phyloP scores from a whole-genome alignment of 2,113 vertebrate genomes.

The Grallaria varia region DNA sequence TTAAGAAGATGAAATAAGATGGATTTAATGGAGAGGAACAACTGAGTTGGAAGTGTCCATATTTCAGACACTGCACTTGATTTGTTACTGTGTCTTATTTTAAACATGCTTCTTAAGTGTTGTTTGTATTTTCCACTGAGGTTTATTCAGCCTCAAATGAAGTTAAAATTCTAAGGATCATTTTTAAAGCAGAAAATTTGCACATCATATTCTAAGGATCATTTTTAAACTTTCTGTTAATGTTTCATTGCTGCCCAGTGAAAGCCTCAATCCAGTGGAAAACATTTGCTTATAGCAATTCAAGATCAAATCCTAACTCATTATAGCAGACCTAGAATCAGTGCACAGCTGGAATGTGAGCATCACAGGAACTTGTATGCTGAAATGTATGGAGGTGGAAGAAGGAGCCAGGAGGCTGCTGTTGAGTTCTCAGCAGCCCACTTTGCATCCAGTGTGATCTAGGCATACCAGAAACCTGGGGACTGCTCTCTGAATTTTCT shows the following conservation, averaged over 20 bases:
- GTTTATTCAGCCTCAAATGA: background rate
- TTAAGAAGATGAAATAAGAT: background rate
- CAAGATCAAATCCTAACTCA: background rate
- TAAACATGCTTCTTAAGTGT: background rate
- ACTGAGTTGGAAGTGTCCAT: background rate
- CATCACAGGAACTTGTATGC: background rate
- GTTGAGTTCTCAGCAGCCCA: background rate
- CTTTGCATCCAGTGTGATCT: background rate
- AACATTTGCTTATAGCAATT: background rate
- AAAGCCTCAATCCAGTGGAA: background rate
- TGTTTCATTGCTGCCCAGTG: background rate
- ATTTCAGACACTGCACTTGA: background rate
- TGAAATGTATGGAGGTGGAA: fast-evolving
- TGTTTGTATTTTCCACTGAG: background rate
- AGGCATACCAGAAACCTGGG: background rate
- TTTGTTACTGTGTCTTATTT: background rate
- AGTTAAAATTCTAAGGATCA: background rate
- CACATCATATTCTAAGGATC: background rate
- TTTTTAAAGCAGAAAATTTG: too few species aligned
- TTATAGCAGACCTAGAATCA: background rate
- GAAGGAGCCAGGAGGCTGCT: background rate
- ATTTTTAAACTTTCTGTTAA: background rate
- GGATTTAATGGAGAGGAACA: background rate
- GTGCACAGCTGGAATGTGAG: background rate
- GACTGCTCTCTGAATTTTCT: background rate